Percentiles rank a stretch among this genome's conserved stretches.
Evolutionary conservation across 2,797 vertebrate species (phyloP).

Genomic region (Sus cebifrons): DNA sequence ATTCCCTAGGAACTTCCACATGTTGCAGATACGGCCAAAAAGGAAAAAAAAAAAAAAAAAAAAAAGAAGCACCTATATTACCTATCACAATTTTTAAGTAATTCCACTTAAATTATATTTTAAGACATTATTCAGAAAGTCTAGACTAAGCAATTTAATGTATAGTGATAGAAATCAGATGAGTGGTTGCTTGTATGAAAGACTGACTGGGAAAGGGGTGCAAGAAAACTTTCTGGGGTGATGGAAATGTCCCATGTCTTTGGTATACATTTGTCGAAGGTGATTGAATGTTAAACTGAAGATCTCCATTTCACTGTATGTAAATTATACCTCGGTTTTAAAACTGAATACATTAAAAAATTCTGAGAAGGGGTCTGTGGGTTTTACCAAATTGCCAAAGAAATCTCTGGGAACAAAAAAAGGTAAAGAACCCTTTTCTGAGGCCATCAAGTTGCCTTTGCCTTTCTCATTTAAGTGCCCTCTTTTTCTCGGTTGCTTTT

Average conservation of each 20-base stretch:
- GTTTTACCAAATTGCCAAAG: neutral
- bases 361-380: neutral
- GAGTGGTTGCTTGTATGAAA: neutral
- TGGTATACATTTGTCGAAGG: neutral
- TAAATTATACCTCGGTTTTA: neutral
- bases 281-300: neutral
- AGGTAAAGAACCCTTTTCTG: neutral
- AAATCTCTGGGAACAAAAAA: neutral
- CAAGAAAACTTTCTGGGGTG: neutral
- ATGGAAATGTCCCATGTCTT: neutral
- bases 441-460: neutral
- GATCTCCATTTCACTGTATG: neutral
- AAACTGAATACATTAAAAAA: neutral
- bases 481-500: neutral
- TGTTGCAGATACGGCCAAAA: too few relatives aligned
- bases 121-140: constrained; percentile 5
- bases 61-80: neutral
- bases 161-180: neutral
- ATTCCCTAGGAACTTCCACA: too few relatives aligned
- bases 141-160: neutral
- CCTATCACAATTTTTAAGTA: neutral
- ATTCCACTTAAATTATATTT: constrained; percentile 3
- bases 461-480: neutral
- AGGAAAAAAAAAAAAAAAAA: too few relatives aligned
- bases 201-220: neutral